Percentiles rank a stretch among this genome's conserved stretches.
phyloP scores from a whole-genome alignment of 2,797 vertebrate genomes.

The Sebastes matsubarae region DNA sequence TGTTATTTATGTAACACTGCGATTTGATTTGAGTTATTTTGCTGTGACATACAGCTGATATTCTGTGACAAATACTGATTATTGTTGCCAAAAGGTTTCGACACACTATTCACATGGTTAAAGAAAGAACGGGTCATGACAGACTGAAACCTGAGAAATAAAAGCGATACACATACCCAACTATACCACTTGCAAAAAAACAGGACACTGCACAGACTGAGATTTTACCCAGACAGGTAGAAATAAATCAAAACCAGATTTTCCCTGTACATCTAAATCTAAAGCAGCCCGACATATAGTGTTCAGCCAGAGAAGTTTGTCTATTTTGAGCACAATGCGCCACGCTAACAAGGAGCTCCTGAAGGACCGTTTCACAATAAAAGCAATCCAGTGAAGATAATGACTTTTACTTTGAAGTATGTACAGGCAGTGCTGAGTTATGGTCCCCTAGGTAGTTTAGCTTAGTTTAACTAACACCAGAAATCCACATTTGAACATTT shows the following conservation, averaged over 20 bases:
- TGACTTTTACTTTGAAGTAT: neutral
- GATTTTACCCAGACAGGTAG: neutral
- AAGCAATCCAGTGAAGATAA: neutral
- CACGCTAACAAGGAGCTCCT: neutral
- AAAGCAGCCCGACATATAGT: neutral
- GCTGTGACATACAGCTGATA: neutral
- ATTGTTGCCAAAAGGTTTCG: neutral
- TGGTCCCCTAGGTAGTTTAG: neutral
- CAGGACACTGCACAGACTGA: neutral
- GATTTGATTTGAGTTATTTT: neutral
- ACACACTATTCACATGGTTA: neutral
- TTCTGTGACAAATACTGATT: neutral
- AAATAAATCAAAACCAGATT: neutral
- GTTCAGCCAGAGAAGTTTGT: neutral
- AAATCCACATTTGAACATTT: neutral
- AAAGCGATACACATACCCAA: neutral
- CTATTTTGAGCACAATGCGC: neutral
- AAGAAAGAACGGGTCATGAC: neutral
- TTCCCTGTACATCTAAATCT: neutral
- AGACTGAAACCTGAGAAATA: neutral
- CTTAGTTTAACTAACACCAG: neutral
- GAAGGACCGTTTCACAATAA: neutral
- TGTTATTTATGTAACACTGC: neutral
- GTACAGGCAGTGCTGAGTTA: neutral
- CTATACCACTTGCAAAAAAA: neutral